These are phyloP conservation scores for Caenorhabditis sp. DNA, from an alignment of 2,888 invertebrate genomes.

Conservation along the genomic window DNA sequence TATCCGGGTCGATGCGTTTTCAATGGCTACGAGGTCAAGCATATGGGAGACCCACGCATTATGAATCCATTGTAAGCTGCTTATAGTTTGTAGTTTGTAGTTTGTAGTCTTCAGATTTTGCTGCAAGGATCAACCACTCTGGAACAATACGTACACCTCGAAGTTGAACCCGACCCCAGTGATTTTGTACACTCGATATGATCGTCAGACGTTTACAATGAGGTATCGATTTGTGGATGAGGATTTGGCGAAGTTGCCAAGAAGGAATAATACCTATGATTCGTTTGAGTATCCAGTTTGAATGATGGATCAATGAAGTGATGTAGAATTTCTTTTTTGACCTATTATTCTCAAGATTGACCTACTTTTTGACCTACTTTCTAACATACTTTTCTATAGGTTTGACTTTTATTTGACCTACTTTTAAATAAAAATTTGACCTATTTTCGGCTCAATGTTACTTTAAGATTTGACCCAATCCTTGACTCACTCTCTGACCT, in stretches of 20 bases:
- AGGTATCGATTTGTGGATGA: constrained; percentile 14
- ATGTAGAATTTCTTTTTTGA: neutral
- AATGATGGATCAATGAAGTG: neutral
- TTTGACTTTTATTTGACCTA: too few relatives aligned
- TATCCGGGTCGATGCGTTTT: neutral
- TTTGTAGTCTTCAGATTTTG: constrained; percentile 16
- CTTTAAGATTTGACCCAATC: too few relatives aligned
- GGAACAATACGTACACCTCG: constrained; percentile 21
- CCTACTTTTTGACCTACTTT: too few relatives aligned
- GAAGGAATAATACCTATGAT: constrained; percentile 23
- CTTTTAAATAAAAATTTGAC: too few relatives aligned
- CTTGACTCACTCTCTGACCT: too few relatives aligned
- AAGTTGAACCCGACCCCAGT: constrained; percentile 26
- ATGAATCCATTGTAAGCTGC: constrained; percentile 32
- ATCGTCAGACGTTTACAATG: neutral
- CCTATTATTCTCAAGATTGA: neutral
- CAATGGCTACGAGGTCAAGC: constrained; percentile 18
- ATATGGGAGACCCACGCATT: constrained; percentile 34
- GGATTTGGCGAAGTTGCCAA: constrained; percentile 7
- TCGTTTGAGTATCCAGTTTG: constrained; percentile 24
- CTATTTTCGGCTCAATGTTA: too few relatives aligned
- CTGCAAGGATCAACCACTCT: neutral
- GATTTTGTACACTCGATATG: constrained; percentile 2
- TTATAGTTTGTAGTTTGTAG: neutral
- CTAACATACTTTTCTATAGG: too few relatives aligned